Percentiles rank a stretch among this genome's conserved stretches.
phyloP scores from a whole-genome alignment of 2,888 invertebrate species.

The Cephalotes varians region DNA sequence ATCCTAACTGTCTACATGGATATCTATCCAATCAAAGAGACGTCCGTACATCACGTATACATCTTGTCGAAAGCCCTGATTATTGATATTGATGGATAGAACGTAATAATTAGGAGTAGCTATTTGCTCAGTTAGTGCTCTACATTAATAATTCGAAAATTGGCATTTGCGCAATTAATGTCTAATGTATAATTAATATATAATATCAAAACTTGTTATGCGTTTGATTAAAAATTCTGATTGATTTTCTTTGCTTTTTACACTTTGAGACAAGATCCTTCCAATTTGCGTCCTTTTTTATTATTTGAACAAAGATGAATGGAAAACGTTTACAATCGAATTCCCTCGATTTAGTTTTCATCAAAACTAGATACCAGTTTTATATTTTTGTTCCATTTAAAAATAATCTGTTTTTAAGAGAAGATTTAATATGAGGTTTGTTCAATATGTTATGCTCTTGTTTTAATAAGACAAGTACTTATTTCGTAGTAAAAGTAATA shows the following conservation, averaged over 20 bases:
- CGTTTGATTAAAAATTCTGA: background rate
- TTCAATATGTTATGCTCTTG: background rate
- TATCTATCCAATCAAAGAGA: conserved; percentile 47
- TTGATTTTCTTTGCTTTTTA: background rate
- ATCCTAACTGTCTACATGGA: conserved; percentile 31
- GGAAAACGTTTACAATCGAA: background rate
- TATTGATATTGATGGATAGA: conserved; percentile 45
- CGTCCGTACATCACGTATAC: conserved; percentile 7
- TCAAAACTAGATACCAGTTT: background rate
- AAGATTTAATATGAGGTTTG: background rate
- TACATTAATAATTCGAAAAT: conserved; percentile 35
- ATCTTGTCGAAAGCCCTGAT: conserved; percentile 38
- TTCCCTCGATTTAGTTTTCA: background rate
- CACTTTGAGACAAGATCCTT: background rate
- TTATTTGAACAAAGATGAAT: background rate
- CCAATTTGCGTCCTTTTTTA: background rate
- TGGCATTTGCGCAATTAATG: conserved; percentile 13
- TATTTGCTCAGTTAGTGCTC: conserved; percentile 41
- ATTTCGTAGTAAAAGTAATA: too few relatives aligned
- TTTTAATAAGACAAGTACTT: background rate
- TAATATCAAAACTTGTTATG: background rate
- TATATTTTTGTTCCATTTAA: background rate
- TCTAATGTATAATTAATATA: background rate
- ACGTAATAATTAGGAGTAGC: conserved; percentile 44
- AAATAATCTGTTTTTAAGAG: background rate